These are phyloP conservation scores for Argentina silus DNA, from an alignment of 2,797 vertebrate species.

Conservation along the genomic window DNA sequence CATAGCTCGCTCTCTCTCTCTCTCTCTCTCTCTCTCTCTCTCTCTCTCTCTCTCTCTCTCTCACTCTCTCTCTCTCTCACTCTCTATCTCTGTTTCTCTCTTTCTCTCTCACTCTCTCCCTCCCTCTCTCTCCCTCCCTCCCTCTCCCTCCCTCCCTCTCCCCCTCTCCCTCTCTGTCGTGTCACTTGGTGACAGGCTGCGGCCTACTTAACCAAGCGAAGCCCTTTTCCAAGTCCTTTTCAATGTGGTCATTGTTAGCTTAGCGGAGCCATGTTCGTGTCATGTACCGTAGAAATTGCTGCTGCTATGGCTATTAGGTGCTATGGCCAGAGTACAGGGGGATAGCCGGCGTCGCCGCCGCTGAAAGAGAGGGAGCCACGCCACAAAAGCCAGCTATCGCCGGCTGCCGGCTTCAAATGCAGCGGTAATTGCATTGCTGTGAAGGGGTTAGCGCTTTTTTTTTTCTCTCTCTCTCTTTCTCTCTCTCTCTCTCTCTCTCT, in stretches of 20 bases:
- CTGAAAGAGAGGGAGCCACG: conserved; percentile 79
- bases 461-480: conserved; percentile 72
- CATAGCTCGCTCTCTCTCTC: too few relatives aligned
- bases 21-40: too few relatives aligned
- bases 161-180: conserved; percentile 73
- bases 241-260: conserved; percentile 78
- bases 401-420: conserved; percentile 96
- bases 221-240: conserved; percentile 78
- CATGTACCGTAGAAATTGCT: conserved; percentile 99
- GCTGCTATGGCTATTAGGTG: conserved; percentile 99
- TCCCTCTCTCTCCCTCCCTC: too few relatives aligned
- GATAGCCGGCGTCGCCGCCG: conserved; percentile 62
- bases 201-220: conserved; percentile 79
- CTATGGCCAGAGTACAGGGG: conserved; percentile 95
- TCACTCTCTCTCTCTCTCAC: too few relatives aligned
- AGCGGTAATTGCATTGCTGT: conserved; percentile 99
- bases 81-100: too few relatives aligned
- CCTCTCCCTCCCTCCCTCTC: conserved; percentile 23
- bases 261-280: conserved; percentile 89
- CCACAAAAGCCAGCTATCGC: conserved; percentile 88
- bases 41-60: too few relatives aligned
- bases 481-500: conserved; percentile 30
- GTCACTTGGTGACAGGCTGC: conserved; percentile 75
- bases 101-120: too few relatives aligned
- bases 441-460: conserved; percentile 88